These are phyloP conservation scores for Drosophila azteca DNA, from an alignment of 1,140 invertebrate genomes.

Conservation along the genomic window DNA sequence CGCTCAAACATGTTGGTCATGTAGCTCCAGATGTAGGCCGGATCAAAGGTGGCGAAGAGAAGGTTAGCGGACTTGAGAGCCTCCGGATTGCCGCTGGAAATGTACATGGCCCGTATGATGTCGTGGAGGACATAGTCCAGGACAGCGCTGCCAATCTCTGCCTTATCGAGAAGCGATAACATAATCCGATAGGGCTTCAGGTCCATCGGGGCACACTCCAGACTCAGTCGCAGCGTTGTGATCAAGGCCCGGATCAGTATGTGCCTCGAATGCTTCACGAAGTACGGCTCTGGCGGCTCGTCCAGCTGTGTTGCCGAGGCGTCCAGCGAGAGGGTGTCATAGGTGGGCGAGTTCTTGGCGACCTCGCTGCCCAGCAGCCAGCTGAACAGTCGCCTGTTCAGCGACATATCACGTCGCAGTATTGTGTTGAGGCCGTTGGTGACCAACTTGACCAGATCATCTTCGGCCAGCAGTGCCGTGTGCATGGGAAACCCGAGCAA, in stretches of 20 bases:
- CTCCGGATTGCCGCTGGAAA: conserved; percentile 83
- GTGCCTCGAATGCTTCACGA: conserved; percentile 89
- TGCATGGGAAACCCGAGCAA: conserved; percentile 94
- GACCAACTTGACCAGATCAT: conserved; percentile 91
- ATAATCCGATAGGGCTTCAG: conserved; percentile 93
- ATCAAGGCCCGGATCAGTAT: conserved; percentile 88
- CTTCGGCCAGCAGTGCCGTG: conserved; percentile 89
- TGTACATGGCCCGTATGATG: conserved; percentile 88
- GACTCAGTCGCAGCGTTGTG: conserved; percentile 86
- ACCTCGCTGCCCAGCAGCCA: conserved; percentile 92
- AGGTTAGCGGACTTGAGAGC: conserved; percentile 94
- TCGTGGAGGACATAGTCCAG: conserved; percentile 94
- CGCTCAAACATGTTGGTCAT: conserved; percentile 89
- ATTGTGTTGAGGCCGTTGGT: conserved; percentile 93
- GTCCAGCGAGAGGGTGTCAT: conserved; percentile 67
- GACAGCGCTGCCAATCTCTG: conserved; percentile 93
- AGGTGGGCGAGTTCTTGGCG: conserved; percentile 85
- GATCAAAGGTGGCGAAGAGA: conserved; percentile 93
- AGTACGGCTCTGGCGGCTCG: conserved; percentile 86
- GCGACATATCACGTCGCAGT: conserved; percentile 94
- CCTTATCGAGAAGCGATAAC: conserved; percentile 94
- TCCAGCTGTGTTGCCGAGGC: conserved; percentile 23
- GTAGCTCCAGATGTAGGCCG: conserved; percentile 94
- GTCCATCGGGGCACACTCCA: conserved; percentile 87
- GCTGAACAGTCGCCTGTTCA: conserved; percentile 93